Percentiles rank a stretch among this genome's conserved stretches.
These are phyloP conservation scores for Amniataba percoides DNA, from an alignment of 2,797 vertebrate genomes.

Conservation along the genomic window DNA sequence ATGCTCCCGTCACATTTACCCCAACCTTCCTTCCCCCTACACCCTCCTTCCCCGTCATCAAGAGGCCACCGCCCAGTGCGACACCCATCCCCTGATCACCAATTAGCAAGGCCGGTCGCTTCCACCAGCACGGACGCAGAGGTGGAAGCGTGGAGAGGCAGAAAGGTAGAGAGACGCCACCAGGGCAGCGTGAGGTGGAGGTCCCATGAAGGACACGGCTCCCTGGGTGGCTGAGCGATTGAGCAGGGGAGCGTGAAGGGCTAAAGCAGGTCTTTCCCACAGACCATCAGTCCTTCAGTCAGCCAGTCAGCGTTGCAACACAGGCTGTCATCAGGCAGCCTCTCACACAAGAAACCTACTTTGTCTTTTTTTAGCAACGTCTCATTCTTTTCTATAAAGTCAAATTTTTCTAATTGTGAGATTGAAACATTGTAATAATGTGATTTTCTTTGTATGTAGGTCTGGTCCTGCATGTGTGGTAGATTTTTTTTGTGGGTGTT, in stretches of 20 bases:
- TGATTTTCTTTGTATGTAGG: not conserved
- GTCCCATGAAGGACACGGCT: slow-evolving; percentile 83
- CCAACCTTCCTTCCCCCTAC: slow-evolving; percentile 46
- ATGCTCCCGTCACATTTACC: slow-evolving; percentile 47
- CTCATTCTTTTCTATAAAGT: not conserved
- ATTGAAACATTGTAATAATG: not conserved
- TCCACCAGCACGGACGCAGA: slow-evolving; percentile 31
- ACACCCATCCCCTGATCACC: slow-evolving; percentile 78
- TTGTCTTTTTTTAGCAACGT: not conserved
- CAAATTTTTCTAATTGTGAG: slow-evolving; percentile 1
- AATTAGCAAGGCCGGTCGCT: slow-evolving; percentile 69
- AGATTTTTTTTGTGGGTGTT: too few species aligned
- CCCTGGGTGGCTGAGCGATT: slow-evolving; percentile 83
- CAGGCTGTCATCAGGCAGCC: slow-evolving; percentile 28
- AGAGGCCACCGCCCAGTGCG: slow-evolving; percentile 55
- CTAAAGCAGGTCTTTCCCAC: slow-evolving; percentile 80
- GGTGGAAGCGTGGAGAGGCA: slow-evolving; percentile 55
- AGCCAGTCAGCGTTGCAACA: slow-evolving; percentile 55
- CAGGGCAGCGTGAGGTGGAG: slow-evolving; percentile 76
- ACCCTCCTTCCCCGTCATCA: slow-evolving; percentile 50
- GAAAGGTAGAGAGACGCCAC: slow-evolving; percentile 62
- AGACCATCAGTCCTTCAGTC: slow-evolving; percentile 67
- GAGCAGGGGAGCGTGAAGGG: slow-evolving; percentile 83
- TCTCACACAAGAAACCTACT: slow-evolving; percentile 32
- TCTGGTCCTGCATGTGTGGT: not conserved